These are phyloP conservation scores for Charanyca ferruginea DNA, from an alignment of 2,888 invertebrate species.

Conservation along the genomic window DNA sequence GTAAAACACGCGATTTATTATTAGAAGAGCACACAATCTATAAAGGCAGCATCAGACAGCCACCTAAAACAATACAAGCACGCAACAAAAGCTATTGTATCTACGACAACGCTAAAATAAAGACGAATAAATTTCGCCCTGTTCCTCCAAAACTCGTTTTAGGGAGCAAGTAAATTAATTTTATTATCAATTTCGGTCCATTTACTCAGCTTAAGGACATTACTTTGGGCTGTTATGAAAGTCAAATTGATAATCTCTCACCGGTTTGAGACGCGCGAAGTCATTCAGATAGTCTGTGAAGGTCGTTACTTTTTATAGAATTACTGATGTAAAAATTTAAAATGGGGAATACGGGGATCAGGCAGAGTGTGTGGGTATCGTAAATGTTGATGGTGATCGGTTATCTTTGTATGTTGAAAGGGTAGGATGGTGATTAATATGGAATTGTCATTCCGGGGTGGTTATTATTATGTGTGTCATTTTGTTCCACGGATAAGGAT, in stretches of 20 bases:
- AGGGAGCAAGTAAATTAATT: conserved; percentile 65
- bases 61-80: conserved; percentile 61
- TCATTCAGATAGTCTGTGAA: conserved; percentile 55
- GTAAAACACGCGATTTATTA: conserved; percentile 55
- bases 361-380: conserved; percentile 31
- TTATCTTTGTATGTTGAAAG: conserved; percentile 50
- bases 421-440: conserved; percentile 51
- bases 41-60: conserved; percentile 53
- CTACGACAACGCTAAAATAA: conserved; percentile 65
- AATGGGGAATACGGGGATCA: conserved; percentile 27
- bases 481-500: conserved; percentile 16
- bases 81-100: conserved; percentile 68
- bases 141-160: conserved; percentile 59
- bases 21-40: conserved; percentile 57
- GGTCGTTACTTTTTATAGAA: conserved; percentile 62
- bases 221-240: conserved; percentile 67
- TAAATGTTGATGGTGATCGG: conserved; percentile 57
- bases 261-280: conserved; percentile 47
- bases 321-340: conserved; percentile 59
- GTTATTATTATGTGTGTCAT: conserved; percentile 28
- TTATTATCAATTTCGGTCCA: conserved; percentile 68
- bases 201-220: conserved; percentile 67
- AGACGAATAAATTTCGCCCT: conserved; percentile 62
- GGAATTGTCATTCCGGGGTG: conserved; percentile 11
- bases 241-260: conserved; percentile 69